Evolutionary conservation across 2,113 vertebrate species (phyloP), one percentile per base, ranked within the genome.

Genomic region (Puntigrus tetrazona): DNA sequence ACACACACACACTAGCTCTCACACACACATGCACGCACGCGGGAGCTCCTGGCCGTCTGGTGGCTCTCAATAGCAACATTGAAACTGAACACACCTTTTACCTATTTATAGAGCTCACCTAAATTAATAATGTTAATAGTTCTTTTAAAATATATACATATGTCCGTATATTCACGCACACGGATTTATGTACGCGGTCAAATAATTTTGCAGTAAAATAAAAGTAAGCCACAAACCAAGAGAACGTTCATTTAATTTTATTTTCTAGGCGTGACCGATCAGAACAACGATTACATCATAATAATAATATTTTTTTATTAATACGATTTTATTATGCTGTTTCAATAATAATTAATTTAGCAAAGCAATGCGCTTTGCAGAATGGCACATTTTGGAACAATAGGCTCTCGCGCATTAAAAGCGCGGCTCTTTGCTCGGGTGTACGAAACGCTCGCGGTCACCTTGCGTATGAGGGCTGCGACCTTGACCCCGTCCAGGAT

Each of bases 401-500:
- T 22, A 11, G 6, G 52, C 11, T 31, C 25, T 63, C 10, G 10
- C 16, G 31, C 31, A 25, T 61, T 50, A 31, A 29, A 57, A 75
- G n/a, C 31, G 63, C 31, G 1, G 34, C 52, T 20, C 25, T 36
- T 65, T 63, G 41, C 59, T 61, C 50, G 52, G 18, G 10, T 75
- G 43, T 13, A 18, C 50, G 52, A 55, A 84, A 75, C 55, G 63
- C 16, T 38, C 84, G 47, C 41, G 90, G 88, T 93, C 92, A 93
- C 91, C 92, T 93, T 88, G 89, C 86, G 61, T 67, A 61, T 14
- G 70, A 82, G 77, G 69, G 93, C 92, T 89, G 90, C 88, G 90
- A 94, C 92, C 93, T 93, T 93, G 93, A 91, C 93, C 94, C 93
- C 91, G 83, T 89, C 92, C 91, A 89, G 89, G 90, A 75, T 91